A percentile compares a stretch with the other conserved stretches of the same genome.
Conservation (phyloP, 2,888 invertebrate species). For the Temnothorax ravouxi region DNA sequence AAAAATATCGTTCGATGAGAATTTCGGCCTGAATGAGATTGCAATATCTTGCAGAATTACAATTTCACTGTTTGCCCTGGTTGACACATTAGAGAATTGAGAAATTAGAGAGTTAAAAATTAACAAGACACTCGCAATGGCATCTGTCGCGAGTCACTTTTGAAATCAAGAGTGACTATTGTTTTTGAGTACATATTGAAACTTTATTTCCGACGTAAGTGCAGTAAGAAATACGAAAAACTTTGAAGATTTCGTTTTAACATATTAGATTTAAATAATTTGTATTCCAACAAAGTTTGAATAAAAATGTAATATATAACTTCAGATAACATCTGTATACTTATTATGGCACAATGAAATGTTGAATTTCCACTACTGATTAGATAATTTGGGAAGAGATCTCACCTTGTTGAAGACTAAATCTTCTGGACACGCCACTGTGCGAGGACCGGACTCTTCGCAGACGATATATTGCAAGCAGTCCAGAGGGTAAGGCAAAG, state of each 20-base stretch:
- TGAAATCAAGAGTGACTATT: background rate
- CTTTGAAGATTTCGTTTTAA: background rate
- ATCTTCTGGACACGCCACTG: slow-evolving; percentile 65
- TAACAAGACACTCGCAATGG: background rate
- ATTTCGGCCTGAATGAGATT: background rate
- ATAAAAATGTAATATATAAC: background rate
- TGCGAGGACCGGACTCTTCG: slow-evolving; percentile 43
- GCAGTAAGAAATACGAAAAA: background rate
- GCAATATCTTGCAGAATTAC: background rate
- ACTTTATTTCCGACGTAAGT: background rate
- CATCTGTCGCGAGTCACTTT: background rate
- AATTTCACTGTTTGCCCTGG: background rate
- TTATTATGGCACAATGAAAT: background rate
- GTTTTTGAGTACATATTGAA: background rate
- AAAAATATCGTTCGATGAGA: background rate
- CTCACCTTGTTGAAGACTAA: slow-evolving; percentile 71
- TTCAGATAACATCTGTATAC: background rate
- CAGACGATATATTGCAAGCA: slow-evolving; percentile 73
- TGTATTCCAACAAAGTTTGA: background rate
- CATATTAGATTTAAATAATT: background rate
- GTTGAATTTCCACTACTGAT: background rate
- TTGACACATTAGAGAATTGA: background rate
- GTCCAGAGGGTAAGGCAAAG: slow-evolving; percentile 69
- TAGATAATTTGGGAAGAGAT: background rate
- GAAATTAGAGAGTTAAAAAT: slow-evolving; percentile 6